phyloP scores from a whole-genome alignment of 2,888 invertebrate species.

The Halocaridina rubra region DNA sequence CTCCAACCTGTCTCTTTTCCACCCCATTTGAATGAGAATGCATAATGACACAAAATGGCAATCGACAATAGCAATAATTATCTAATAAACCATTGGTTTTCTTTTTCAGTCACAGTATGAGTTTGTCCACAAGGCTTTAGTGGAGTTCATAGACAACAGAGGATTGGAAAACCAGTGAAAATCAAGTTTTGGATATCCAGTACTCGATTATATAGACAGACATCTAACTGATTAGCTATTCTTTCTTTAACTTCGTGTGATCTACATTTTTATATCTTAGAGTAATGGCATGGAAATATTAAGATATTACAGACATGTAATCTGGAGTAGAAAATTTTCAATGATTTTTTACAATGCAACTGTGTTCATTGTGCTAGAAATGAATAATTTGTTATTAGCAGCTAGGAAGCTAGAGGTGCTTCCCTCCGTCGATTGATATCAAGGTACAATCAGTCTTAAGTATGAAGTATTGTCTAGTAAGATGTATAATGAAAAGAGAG shows the following conservation, averaged over 20 bases:
- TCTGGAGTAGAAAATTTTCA: conserved; percentile 9
- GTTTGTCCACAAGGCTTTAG: conserved; percentile 91
- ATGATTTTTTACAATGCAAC: conserved; percentile 2
- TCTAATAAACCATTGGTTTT: no score
- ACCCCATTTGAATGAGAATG: no score
- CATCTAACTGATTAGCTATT: no score
- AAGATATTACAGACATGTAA: neutral
- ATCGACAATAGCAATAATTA: no score
- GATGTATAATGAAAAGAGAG: no score
- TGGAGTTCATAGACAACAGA: conserved; percentile 76
- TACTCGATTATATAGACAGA: no score
- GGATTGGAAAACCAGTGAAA: conserved; percentile 56
- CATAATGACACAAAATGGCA: no score
- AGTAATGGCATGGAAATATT: no score
- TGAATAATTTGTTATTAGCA: neutral
- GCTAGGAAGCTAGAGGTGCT: neutral
- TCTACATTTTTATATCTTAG: neutral
- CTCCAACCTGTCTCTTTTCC: no score
- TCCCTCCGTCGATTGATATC: neutral
- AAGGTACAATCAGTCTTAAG: no score
- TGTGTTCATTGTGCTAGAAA: neutral
- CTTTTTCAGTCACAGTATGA: conserved; percentile 79
- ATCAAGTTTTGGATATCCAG: neutral
- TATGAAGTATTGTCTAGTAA: no score
- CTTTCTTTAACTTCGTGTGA: neutral